A percentile compares a stretch with the other conserved stretches of the same genome.
These are phyloP conservation scores for Chironomus tepperi DNA, from an alignment of 1,140 invertebrate genomes.

Conservation along the genomic window DNA sequence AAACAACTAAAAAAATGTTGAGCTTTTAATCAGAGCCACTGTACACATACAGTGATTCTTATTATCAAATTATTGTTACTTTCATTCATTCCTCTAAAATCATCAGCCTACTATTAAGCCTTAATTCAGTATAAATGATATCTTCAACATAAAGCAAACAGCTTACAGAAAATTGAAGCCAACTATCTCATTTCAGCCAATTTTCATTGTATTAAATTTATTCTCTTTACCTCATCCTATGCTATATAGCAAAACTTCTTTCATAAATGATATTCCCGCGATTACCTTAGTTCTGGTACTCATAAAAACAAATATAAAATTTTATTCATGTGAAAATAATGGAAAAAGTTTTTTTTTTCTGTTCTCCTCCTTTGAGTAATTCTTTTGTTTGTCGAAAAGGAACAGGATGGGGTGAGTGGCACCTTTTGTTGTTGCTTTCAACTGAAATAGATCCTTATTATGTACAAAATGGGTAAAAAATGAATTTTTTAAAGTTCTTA, in stretches of 20 bases:
- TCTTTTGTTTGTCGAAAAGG: background rate
- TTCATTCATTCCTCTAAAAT: too few species aligned
- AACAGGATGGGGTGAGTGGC: background rate
- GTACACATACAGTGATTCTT: too few species aligned
- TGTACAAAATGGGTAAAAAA: background rate
- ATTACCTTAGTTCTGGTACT: background rate
- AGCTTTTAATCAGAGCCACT: too few species aligned
- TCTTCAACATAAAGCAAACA: too few species aligned
- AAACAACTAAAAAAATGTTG: too few species aligned
- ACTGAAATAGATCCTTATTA: constrained; percentile 9
- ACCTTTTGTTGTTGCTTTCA: background rate
- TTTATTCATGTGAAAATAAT: constrained; percentile 9
- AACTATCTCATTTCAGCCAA: background rate
- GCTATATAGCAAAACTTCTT: background rate
- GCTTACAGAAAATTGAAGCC: background rate
- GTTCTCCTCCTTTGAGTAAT: background rate
- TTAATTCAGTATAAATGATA: too few species aligned
- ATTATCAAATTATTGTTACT: too few species aligned
- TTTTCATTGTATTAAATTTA: background rate
- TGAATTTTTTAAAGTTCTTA: background rate
- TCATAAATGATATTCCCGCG: background rate
- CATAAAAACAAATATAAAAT: constrained; percentile 10
- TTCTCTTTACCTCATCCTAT: too few species aligned
- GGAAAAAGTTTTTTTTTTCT: background rate
- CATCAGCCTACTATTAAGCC: too few species aligned